Percentiles rank a stretch among this genome's conserved stretches.
Evolutionary conservation across 2,797 vertebrate genomes (phyloP).

Genomic region (Fringilla coelebs): DNA sequence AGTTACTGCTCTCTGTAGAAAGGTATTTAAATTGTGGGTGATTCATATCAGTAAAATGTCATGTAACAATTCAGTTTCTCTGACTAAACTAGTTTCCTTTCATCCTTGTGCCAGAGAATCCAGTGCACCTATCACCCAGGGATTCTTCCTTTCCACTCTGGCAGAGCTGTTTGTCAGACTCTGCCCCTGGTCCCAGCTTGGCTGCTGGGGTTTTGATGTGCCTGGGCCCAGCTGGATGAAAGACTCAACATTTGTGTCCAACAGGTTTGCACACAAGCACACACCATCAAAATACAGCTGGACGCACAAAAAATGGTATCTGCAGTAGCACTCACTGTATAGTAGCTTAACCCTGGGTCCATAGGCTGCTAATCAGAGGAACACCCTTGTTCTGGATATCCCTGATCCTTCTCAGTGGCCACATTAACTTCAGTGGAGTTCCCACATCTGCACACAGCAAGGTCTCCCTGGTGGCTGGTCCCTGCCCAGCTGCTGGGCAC

Average conservation of each 20-base stretch:
- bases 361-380: neutral
- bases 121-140: neutral
- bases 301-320: neutral
- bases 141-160: neutral
- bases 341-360: neutral
- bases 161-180: neutral
- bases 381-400: neutral
- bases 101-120: neutral
- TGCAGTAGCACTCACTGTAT: accelerated
- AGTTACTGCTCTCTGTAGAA: neutral
- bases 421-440: neutral
- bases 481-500: neutral
- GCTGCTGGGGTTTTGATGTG: neutral
- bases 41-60: neutral
- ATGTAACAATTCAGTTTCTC: neutral
- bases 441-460: neutral
- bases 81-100: neutral
- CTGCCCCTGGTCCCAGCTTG: neutral
- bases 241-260: neutral
- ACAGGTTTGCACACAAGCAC: too few species aligned
- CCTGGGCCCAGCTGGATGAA: neutral
- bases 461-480: neutral
- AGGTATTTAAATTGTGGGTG: neutral
- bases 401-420: neutral
- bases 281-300: neutral